Percentiles rank a stretch among this genome's conserved stretches.
Evolutionary conservation across 2,888 invertebrate species (phyloP).

Genomic region (Anoncus sp.): DNA sequence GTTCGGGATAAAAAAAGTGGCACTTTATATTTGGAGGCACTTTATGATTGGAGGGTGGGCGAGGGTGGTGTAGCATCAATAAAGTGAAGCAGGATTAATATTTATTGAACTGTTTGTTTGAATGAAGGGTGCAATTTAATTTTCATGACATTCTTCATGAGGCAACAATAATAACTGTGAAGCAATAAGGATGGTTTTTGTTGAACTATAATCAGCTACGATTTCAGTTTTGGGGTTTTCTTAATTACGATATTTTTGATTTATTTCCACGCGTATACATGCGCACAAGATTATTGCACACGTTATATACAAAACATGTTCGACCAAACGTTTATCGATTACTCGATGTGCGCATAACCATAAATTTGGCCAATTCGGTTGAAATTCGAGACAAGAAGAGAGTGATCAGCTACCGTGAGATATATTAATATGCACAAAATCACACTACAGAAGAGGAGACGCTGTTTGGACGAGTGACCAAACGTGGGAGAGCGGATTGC

Average conservation of each 20-base stretch:
- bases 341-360: background rate
- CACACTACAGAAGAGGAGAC: background rate
- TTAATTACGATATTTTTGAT: conserved; percentile 1
- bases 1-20: too few species aligned
- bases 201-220: too few species aligned
- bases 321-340: conserved; percentile 9
- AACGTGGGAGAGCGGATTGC: background rate
- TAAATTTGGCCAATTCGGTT: conserved; percentile 9
- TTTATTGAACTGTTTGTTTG: too few species aligned
- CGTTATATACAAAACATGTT: background rate
- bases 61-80: too few species aligned
- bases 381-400: background rate
- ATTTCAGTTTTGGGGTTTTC: background rate
- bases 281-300: conserved; percentile 2
- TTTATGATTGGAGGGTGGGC: too few species aligned
- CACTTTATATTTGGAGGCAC: too few species aligned
- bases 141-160: too few species aligned
- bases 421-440: conserved; percentile 12
- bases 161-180: background rate
- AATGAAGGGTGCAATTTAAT: too few species aligned
- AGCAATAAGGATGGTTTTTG: too few species aligned
- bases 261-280: background rate
- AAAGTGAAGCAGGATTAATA: too few species aligned
- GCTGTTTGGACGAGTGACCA: conserved; percentile 18
- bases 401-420: conserved; percentile 1